Base-by-base conservation (phyloP, 2,797 vertebrate species). In the Echiichthys vipera region DNA sequence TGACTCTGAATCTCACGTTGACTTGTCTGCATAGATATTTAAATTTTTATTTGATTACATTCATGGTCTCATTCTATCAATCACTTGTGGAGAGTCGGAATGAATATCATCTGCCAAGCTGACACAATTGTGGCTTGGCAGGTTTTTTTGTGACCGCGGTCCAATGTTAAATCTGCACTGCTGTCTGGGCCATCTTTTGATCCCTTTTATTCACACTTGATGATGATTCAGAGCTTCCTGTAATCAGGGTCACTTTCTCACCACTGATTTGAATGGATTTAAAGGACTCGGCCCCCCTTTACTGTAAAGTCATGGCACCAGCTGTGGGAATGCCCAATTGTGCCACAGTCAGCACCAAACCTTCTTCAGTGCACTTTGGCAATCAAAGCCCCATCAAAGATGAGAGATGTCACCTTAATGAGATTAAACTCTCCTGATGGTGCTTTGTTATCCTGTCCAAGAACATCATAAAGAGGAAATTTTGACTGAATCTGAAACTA, bases 191-290 rank as follows among this genome's bases (percentile, higher is more conserved):
- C 57, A 18, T 50, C 24, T 46, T 68, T 46, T 29, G 27, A 51
- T 77, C 24, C 30, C n/a, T 47, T 61, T 65, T 59, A 50, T 57
- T 81, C 64, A 51, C 51, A 42, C 37, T 69, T 51, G 39, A 12
- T 25, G 71, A 47, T 78, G 84, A 90, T 77, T 90, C 81, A 83
- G 55, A 65, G 22, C n/a, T 81, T 80, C 66, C 74, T 46, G 70
- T 40, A 56, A 51, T 58, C 18, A 9, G 6, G 5, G 25, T 20
- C 30, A 69, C 18, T 32, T 68, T 74, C 71, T 57, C 74, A 50
- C 57, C 25, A 32, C 36, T 30, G 54, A 62, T 53, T 46, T 65
- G 43, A 77, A 70, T 69, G 61, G 34, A 61, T 71, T 2, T 34
- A 40, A 59, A 47, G 27, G 42, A 43, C 58, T 30, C 57, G 0